Evolutionary conservation across 2,888 invertebrate species (phyloP).

Genomic region (Dicycla oo): DNA sequence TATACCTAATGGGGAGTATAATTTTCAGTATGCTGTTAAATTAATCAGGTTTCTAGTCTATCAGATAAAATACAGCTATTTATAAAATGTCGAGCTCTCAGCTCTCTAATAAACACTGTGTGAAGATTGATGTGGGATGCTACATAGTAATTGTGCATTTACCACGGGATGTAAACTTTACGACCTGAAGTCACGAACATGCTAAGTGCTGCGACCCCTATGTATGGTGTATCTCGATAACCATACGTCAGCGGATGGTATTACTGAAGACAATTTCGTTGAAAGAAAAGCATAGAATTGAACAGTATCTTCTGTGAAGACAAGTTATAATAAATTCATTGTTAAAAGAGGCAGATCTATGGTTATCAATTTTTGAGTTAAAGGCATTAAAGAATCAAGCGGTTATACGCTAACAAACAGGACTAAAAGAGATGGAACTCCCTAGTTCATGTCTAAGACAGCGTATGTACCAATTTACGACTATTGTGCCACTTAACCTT

Average conservation of each 20-base stretch:
- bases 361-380: conserved; percentile 24
- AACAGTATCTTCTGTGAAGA: conserved; percentile 71
- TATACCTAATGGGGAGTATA: conserved; percentile 49
- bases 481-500: conserved; percentile 71
- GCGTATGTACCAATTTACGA: conserved; percentile 68
- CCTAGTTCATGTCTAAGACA: conserved; percentile 42
- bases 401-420: conserved; percentile 6
- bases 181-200: conserved; percentile 64
- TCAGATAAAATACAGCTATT: conserved; percentile 29
- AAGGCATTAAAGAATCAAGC: conserved; percentile 14
- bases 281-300: conserved; percentile 69
- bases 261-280: conserved; percentile 66
- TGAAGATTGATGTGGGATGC: conserved; percentile 60
- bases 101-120: conserved; percentile 53
- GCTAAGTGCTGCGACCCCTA: conserved; percentile 47
- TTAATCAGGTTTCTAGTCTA: conserved; percentile 49
- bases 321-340: conserved; percentile 75
- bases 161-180: conserved; percentile 61
- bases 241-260: conserved; percentile 56
- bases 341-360: conserved; percentile 40
- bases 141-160: conserved; percentile 69
- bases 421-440: conserved; percentile 18
- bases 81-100: conserved; percentile 44
- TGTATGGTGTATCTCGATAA: conserved; percentile 54
- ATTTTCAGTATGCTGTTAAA: conserved; percentile 53